Evolutionary conservation across 2,888 invertebrate genomes (phyloP).

Genomic region (Ectemnius lituratus): DNA sequence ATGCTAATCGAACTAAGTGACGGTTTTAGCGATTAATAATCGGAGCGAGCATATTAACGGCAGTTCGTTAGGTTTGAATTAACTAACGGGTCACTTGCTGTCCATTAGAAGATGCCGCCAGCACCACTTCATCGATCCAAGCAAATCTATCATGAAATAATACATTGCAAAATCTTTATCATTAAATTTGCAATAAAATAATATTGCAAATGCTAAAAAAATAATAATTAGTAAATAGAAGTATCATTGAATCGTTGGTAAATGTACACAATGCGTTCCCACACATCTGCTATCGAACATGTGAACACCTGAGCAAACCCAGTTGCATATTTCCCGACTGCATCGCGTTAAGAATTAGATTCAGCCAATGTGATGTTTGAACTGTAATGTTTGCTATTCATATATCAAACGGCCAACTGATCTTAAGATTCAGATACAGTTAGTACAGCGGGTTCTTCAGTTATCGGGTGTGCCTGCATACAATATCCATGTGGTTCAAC

Average conservation of each 20-base stretch:
- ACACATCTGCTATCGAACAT: background rate
- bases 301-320: background rate
- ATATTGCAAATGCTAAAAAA: background rate
- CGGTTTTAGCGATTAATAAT: conserved; percentile 62
- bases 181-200: background rate
- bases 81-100: conserved; percentile 13
- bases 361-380: too few relatives aligned
- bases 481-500: too few relatives aligned
- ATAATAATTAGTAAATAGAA: background rate
- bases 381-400: too few relatives aligned
- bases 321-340: too few relatives aligned
- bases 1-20: conserved; percentile 65
- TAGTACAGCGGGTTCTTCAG: too few relatives aligned
- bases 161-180: too few relatives aligned
- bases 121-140: background rate
- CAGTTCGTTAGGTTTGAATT: conserved; percentile 34
- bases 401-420: too few relatives aligned
- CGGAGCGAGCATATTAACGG: conserved; percentile 63
- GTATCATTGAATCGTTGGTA: background rate
- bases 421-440: too few relatives aligned
- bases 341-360: too few relatives aligned
- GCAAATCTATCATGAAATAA: too few relatives aligned
- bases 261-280: background rate
- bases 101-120: background rate
- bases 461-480: too few relatives aligned